Conservation (phyloP, 2,797 vertebrate species). For the Potorous gilbertii region DNA sequence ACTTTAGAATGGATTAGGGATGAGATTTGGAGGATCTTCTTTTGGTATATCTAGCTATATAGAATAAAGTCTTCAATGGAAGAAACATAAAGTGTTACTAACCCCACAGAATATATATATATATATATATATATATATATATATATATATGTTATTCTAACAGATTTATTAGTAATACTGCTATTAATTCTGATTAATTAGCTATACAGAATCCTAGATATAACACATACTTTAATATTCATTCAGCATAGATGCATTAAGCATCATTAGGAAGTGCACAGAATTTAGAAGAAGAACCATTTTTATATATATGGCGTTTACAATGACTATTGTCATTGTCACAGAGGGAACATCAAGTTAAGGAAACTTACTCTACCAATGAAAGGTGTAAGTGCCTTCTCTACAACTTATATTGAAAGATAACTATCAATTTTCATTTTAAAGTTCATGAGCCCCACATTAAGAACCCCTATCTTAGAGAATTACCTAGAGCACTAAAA, state of each 20-base stretch:
- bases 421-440: not conserved
- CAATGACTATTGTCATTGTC: not conserved
- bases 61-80: conserved; percentile 6
- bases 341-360: not conserved
- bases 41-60: not conserved
- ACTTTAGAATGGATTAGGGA: not conserved
- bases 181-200: not conserved
- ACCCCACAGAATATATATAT: not conserved
- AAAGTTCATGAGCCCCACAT: not conserved
- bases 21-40: not conserved
- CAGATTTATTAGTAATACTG: not conserved
- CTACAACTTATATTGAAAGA: not conserved
- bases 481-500: not conserved
- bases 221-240: not conserved
- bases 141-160: conserved; percentile 14
- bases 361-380: not conserved
- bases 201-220: too few species aligned
- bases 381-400: not conserved
- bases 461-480: not conserved
- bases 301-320: not conserved
- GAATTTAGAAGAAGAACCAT: not conserved
- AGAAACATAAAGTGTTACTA: conserved; percentile 39
- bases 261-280: not conserved
- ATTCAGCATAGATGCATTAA: not conserved
- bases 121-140: too few species aligned